Percentiles rank a stretch among this genome's conserved stretches.
Conservation (phyloP, 2,888 invertebrate species). For the Pogonocherus hispidulus region DNA sequence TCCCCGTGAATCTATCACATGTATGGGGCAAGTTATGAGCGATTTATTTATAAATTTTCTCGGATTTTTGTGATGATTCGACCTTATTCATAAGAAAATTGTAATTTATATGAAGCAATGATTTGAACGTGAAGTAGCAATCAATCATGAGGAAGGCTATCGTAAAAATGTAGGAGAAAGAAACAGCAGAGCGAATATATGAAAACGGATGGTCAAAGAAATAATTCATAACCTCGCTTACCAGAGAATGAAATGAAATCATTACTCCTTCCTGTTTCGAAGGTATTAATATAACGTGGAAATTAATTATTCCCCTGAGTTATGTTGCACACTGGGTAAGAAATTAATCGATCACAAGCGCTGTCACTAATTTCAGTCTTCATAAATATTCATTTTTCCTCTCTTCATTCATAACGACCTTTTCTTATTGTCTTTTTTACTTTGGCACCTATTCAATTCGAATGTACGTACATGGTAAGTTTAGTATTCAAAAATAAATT, state of each 20-base stretch:
- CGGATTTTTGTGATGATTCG: constrained; percentile 19
- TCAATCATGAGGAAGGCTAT: constrained; percentile 48
- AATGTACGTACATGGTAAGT: no score
- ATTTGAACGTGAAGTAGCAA: constrained; percentile 48
- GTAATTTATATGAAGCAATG: constrained; percentile 52
- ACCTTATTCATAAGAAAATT: constrained; percentile 48
- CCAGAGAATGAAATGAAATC: constrained; percentile 50
- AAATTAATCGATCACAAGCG: background rate
- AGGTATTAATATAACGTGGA: constrained; percentile 39
- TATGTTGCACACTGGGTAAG: constrained; percentile 1
- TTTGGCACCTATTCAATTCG: no score
- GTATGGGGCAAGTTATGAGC: constrained; percentile 13
- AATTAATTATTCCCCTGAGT: constrained; percentile 26
- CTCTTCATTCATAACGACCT: no score
- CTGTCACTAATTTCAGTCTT: background rate
- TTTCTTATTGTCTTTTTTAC: no score
- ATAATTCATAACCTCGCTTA: constrained; percentile 54
- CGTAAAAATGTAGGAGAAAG: constrained; percentile 33
- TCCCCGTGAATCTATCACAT: constrained; percentile 24
- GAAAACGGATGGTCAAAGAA: constrained; percentile 54
- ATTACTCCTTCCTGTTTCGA: constrained; percentile 45
- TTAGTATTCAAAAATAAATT: no score
- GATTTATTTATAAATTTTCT: constrained; percentile 33
- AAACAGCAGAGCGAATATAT: constrained; percentile 47
- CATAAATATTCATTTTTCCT: background rate